phyloP scores from a whole-genome alignment of 2,797 vertebrate genomes.

The Capromys pilorides region DNA sequence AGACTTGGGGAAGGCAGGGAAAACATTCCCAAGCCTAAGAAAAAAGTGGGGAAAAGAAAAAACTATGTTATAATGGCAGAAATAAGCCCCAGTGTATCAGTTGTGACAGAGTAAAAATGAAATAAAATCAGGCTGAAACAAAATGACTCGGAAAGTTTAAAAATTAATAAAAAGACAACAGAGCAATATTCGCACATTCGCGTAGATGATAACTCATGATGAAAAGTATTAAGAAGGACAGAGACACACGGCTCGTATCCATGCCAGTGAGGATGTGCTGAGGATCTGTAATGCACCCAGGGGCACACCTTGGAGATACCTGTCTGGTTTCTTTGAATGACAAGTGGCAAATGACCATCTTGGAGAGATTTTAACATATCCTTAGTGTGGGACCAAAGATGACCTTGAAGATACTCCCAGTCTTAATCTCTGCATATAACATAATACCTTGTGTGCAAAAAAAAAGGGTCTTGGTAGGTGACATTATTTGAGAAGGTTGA shows the following conservation, averaged over 20 bases:
- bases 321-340: neutral
- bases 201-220: neutral
- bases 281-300: neutral
- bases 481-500: neutral
- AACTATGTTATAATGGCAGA: neutral
- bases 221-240: neutral
- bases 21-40: neutral
- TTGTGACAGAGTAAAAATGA: neutral
- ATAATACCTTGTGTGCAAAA: neutral
- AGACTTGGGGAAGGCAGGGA: neutral
- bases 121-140: neutral
- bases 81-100: neutral
- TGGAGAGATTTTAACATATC: neutral
- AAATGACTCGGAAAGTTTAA: neutral
- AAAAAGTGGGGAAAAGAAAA: neutral
- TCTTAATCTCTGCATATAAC: neutral
- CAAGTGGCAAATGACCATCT: neutral
- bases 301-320: neutral
- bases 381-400: neutral
- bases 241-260: neutral
- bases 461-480: neutral
- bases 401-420: neutral
- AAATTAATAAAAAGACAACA: slow-evolving; percentile 32
- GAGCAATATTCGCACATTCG: neutral
- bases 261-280: neutral